Percentiles rank a stretch among this genome's conserved stretches.
Evolutionary conservation across 2,797 vertebrate genomes (phyloP).

Genomic region (Takifugu ocellatus): DNA sequence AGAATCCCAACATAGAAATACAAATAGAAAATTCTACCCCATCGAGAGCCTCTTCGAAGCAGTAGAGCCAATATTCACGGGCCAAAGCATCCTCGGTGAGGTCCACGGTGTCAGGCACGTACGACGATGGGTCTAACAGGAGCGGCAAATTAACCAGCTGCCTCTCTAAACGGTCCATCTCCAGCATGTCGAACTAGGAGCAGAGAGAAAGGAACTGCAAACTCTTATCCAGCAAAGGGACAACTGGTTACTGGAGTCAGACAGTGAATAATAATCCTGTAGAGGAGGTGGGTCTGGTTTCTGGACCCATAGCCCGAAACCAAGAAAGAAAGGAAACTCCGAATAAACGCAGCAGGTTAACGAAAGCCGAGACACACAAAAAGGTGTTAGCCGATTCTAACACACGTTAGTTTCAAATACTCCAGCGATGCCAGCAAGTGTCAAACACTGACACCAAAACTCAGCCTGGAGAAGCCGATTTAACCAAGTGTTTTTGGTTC

Average conservation of each 20-base stretch:
- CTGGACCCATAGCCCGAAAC: too few species aligned
- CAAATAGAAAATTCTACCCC: conserved; percentile 76
- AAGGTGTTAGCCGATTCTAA: too few species aligned
- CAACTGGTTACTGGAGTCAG: too few species aligned
- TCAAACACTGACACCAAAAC: conserved; percentile 6
- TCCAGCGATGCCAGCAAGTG: neutral
- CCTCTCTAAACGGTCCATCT: conserved; percentile 96
- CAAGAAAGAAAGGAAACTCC: too few species aligned
- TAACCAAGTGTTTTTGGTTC: neutral
- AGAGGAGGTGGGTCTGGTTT: too few species aligned
- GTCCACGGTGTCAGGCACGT: conserved; percentile 94
- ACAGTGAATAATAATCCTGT: too few species aligned
- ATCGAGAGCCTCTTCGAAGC: conserved; percentile 95
- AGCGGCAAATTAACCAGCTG: conserved; percentile 91
- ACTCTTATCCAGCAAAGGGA: too few species aligned
- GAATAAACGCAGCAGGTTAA: too few species aligned
- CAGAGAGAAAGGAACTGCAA: conserved; percentile 5
- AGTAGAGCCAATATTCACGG: conserved; percentile 95
- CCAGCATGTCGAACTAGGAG: conserved; percentile 92
- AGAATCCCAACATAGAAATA: too few species aligned
- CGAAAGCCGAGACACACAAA: too few species aligned
- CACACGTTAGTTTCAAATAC: too few species aligned
- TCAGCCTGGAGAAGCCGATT: too few species aligned
- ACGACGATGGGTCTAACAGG: conserved; percentile 88
- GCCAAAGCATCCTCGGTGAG: conserved; percentile 89